Percentiles rank a stretch among this genome's conserved stretches.
These are phyloP conservation scores for Tenthredo amoena DNA, from an alignment of 2,888 invertebrate species.

Conservation along the genomic window DNA sequence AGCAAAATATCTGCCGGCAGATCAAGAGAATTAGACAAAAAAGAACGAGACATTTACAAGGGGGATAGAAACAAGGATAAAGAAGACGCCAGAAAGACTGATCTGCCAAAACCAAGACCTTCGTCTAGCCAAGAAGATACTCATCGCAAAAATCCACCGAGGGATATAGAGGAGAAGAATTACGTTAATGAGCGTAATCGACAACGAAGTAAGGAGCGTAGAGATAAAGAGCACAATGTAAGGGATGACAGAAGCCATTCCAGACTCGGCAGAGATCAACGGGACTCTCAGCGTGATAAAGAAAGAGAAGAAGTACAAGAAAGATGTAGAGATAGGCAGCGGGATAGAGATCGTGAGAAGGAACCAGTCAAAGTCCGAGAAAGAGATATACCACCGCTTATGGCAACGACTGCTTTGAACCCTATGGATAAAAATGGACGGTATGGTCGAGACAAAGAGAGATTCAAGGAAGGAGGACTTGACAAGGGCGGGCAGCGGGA, in stretches of 20 bases:
- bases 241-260: slow-evolving; percentile 70
- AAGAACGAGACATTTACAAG: slow-evolving; percentile 72
- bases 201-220: slow-evolving; percentile 72
- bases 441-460: slow-evolving; percentile 68
- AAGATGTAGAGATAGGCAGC: slow-evolving; percentile 83
- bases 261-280: slow-evolving; percentile 60
- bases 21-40: slow-evolving; percentile 70
- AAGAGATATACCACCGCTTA: slow-evolving; percentile 81
- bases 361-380: slow-evolving; percentile 78
- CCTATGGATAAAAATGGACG: slow-evolving; percentile 65
- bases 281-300: slow-evolving; percentile 78
- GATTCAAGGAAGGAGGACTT: slow-evolving; percentile 61
- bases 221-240: slow-evolving; percentile 66
- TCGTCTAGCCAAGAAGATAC: slow-evolving; percentile 72
- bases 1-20: slow-evolving; percentile 62
- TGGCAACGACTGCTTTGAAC: slow-evolving; percentile 72
- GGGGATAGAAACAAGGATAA: slow-evolving; percentile 72
- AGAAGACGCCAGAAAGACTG: slow-evolving; percentile 68
- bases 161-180: slow-evolving; percentile 70
- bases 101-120: slow-evolving; percentile 64
- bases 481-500: slow-evolving; percentile 67
- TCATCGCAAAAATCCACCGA: slow-evolving; percentile 74
- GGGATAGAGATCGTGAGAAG: slow-evolving; percentile 78
- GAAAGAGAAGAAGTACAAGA: slow-evolving; percentile 84
- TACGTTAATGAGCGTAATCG: slow-evolving; percentile 82